Evolutionary conservation across 2,113 vertebrate species (phyloP), one percentile per base, ranked within the genome.

Genomic region (Pedetes capensis): DNA sequence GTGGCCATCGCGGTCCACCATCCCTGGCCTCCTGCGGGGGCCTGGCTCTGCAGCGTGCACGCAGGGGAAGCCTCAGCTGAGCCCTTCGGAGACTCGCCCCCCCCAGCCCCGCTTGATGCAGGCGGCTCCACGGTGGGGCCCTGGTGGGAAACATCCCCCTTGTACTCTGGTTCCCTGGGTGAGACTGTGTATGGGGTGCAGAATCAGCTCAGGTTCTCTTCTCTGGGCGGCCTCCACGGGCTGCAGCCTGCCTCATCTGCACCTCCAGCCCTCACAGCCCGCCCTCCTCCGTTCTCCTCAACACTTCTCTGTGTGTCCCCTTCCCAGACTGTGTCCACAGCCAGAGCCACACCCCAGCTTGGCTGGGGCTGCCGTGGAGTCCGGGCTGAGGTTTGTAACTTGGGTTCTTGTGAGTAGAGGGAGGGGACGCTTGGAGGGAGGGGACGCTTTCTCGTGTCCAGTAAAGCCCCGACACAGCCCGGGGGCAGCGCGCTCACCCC

Each of bases 311-410:
- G 49, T 20, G 42, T 72, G 53, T 16, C 10, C 8, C 69, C 34
- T 81, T 18, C 34, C n/a, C 0, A 0, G 8, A n/a, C n/a, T n/a
- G n/a, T n/a, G n/a, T 7, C 68, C 0, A 0, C 0, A 18, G 55
- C 74, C 27, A 25, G 16, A 39, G 51, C 34, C 29, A 1, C 7
- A 10, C 29, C 29, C 71, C 6, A 0, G 39, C 57, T 6, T 51
- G 34, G 1, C 47, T 3, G 0, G 1, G 34, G 47, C 51, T 32
- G 7, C 68, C 6, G 2, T 8, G 20, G 25, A 47, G 39, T 27
- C 51, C 0, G 13, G 6, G 75, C 6, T 14, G 29, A 6, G 51
- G 34, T 25, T 16, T 42, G 66, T 25, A 25, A 42, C n/a, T 25
- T 47, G n/a, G n/a, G 16, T 27, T n/a, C 32, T 47, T 32, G 29